Evolutionary conservation across 1,140 invertebrate species (phyloP), one percentile per base, ranked within the genome.

Genomic region (Galendromus occidentalis): DNA sequence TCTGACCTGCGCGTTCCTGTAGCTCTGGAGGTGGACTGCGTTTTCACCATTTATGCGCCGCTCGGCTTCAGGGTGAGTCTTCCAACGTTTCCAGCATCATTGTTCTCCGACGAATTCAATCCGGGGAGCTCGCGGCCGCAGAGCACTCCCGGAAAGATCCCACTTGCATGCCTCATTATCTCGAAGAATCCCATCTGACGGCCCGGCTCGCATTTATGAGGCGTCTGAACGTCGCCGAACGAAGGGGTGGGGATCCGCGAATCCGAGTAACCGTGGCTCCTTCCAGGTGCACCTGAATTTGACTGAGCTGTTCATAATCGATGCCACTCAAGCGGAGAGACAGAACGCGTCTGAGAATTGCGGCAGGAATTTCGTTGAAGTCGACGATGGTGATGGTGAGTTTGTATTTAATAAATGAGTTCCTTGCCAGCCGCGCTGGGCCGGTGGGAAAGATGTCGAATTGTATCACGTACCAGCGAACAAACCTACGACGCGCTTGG

Each of bases 41-140:
- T 59, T 33, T 59, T 59, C 51, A 59, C 51, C 51, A 33, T 59
- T 4, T 59, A 59, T 22, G 51, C 51, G 2, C 51, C 51, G 25
- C 51, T 59, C 33, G 51, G 51, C 2, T 59, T 59, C 51, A 59
- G 25, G 51, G 51, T 59, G 5, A 47, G 14, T 14, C 12, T 44
- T 44, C 42, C n/a, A 14, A 44, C n/a, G 28, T 7, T 47, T 47
- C 14, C 28, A 47, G 45, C 28, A 22, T 7, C 28, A 4, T 47
- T 47, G 45, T 47, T 4, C 45, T 14, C 7, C 28, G 28, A n/a
- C n/a, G n/a, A n/a, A n/a, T n/a, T n/a, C n/a, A n/a, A n/a, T n/a
- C n/a, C n/a, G n/a, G n/a, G n/a, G n/a, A n/a, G n/a, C n/a, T n/a
- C n/a, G n/a, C n/a, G n/a, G n/a, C n/a, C n/a, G n/a, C n/a, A n/a